Evolutionary conservation across 2,113 vertebrate species (phyloP).

Genomic region (Tringa solitaria): DNA sequence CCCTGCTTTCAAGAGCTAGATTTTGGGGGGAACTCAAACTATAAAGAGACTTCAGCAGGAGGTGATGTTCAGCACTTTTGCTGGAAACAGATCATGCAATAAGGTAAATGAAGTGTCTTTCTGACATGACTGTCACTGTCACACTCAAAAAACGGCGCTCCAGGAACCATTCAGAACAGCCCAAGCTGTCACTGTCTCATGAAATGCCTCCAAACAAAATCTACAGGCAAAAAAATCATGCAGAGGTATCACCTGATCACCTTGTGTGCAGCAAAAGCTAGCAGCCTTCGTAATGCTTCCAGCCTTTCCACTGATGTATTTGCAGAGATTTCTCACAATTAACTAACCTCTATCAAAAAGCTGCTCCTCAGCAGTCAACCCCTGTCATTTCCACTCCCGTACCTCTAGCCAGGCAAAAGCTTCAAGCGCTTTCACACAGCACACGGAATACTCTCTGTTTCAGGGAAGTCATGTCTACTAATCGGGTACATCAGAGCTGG

Average conservation of each 20-base stretch:
- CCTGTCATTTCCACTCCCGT: too few relatives aligned
- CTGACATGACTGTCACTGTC: neutral
- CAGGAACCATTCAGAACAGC: neutral
- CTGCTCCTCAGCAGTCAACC: neutral
- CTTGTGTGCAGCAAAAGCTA: neutral
- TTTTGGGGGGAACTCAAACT: neutral
- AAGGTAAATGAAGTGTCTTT: neutral
- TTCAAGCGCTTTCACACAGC: neutral
- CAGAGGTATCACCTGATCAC: neutral
- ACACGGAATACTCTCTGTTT: neutral
- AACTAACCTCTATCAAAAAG: neutral
- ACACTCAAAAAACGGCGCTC: neutral
- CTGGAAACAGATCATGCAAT: neutral
- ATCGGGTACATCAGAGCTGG: neutral
- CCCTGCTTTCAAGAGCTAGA: neutral
- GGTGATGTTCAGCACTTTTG: neutral
- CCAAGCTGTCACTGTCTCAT: neutral
- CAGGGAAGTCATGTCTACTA: neutral
- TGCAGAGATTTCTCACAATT: neutral
- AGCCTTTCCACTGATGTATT: neutral
- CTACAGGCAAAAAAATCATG: neutral
- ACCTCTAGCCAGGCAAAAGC: neutral
- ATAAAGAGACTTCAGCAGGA: neutral
- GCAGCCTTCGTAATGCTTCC: neutral
- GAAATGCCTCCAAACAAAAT: neutral